phyloP scores from a whole-genome alignment of 2,113 vertebrate genomes.

The Dasyurus viverrinus region DNA sequence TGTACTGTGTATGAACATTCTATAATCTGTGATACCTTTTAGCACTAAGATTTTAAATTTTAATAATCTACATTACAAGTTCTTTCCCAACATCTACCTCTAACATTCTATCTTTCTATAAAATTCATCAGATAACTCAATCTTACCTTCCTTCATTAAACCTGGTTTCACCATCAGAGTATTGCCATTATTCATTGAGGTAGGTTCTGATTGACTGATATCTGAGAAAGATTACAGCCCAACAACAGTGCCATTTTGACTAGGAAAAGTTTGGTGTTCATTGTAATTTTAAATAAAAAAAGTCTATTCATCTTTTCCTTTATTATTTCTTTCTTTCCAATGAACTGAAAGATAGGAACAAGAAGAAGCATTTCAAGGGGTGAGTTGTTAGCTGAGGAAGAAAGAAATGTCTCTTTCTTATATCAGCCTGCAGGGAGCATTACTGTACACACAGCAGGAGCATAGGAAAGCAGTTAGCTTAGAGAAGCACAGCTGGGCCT shows the following conservation, averaged over 20 bases:
- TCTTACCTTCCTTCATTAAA: background rate
- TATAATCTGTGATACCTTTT: background rate
- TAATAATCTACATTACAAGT: background rate
- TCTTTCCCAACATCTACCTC: background rate
- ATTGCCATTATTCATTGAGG: conserved; percentile 45
- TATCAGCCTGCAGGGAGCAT: conserved; percentile 74
- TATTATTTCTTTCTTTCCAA: conserved; percentile 71
- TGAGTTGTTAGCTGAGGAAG: conserved; percentile 70
- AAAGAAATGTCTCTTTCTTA: conserved; percentile 72
- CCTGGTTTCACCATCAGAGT: background rate
- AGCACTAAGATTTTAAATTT: background rate
- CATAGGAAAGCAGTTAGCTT: conserved; percentile 60
- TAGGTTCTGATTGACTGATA: conserved; percentile 28
- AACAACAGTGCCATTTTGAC: conserved; percentile 29
- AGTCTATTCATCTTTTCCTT: conserved; percentile 63
- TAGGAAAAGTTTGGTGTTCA: conserved; percentile 48
- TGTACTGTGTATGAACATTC: background rate
- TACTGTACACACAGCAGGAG: conserved; percentile 73
- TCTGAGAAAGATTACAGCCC: conserved; percentile 35
- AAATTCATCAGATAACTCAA: background rate
- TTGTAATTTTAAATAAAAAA: conserved; percentile 62
- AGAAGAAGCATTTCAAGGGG: conserved; percentile 71
- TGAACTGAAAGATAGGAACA: conserved; percentile 78
- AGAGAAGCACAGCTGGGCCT: conserved; percentile 24
- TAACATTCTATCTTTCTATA: background rate